A percentile compares a stretch with the other conserved stretches of the same genome.
phyloP scores from a whole-genome alignment of 2,888 invertebrate species.

The Chalcosyrphus nemorum region DNA sequence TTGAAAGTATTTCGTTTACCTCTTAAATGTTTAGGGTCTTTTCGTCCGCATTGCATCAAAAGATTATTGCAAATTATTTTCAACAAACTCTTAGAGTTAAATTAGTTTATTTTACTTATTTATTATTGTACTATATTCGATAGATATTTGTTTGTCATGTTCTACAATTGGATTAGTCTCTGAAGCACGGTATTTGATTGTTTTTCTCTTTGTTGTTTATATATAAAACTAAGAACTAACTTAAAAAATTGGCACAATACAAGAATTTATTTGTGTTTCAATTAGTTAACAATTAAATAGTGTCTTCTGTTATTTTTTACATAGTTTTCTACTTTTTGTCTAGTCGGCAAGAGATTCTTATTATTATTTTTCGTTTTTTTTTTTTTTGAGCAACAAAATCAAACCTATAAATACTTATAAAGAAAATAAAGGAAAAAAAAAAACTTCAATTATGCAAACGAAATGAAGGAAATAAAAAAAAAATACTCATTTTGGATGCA shows the following conservation, averaged over 20 bases:
- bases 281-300: neutral
- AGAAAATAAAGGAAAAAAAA: neutral
- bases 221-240: conserved; percentile 17
- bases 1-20: conserved; percentile 4
- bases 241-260: conserved; percentile 38
- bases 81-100: neutral
- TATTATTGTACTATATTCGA: conserved; percentile 25
- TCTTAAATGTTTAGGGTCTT: conserved; percentile 21
- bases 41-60: conserved; percentile 4
- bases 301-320: neutral
- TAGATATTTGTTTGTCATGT: conserved; percentile 3
- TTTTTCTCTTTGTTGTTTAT: no score
- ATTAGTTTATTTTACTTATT: neutral
- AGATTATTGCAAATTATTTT: neutral
- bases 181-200: conserved; percentile 16
- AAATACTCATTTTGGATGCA: conserved; percentile 74
- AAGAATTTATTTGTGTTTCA: neutral
- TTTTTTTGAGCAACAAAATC: neutral
- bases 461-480: neutral
- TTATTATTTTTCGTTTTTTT: no score
- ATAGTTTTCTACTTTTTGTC: neutral
- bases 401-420: neutral
- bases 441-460: neutral
- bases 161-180: conserved; percentile 30
- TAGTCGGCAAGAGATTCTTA: neutral